A percentile compares a stretch with the other conserved stretches of the same genome.
Evolutionary conservation across 2,888 invertebrate genomes (phyloP).

Genomic region (Silvanus unidentatus): DNA sequence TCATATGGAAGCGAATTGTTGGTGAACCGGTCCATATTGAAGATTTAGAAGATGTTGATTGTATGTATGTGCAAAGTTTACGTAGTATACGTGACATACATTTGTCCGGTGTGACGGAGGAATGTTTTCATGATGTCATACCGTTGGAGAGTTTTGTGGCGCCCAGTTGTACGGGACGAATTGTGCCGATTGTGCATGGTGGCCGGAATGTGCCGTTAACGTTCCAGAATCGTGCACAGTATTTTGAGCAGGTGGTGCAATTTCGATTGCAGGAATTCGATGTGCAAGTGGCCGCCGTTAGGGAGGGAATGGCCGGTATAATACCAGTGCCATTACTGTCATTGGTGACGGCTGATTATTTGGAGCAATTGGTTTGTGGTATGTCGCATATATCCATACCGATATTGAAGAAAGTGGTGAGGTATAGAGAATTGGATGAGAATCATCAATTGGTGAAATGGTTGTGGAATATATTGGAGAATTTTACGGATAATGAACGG

Average conservation of each 20-base stretch:
- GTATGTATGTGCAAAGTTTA: slow-evolving; percentile 54
- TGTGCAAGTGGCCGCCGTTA: slow-evolving; percentile 53
- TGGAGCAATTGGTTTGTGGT: slow-evolving; percentile 60
- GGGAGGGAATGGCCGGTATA: slow-evolving; percentile 60
- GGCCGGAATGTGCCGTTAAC: slow-evolving; percentile 55
- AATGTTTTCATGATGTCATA: slow-evolving; percentile 56
- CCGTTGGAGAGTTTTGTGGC: slow-evolving; percentile 59
- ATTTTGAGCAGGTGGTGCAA: slow-evolving; percentile 55
- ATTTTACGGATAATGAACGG: slow-evolving; percentile 56
- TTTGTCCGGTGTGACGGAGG: slow-evolving; percentile 53
- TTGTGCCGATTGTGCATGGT: slow-evolving; percentile 57
- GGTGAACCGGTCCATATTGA: slow-evolving; percentile 54
- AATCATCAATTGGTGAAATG: slow-evolving; percentile 55
- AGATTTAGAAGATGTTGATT: slow-evolving; percentile 58
- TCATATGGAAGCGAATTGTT: slow-evolving; percentile 58
- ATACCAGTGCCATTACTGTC: slow-evolving; percentile 59
- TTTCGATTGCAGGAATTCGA: slow-evolving; percentile 59
- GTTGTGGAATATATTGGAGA: slow-evolving; percentile 59
- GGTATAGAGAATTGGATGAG: slow-evolving; percentile 60
- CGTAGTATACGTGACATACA: slow-evolving; percentile 56
- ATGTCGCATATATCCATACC: slow-evolving; percentile 56
- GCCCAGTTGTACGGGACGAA: slow-evolving; percentile 54
- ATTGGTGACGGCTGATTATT: slow-evolving; percentile 53
- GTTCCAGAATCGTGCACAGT: slow-evolving; percentile 55
- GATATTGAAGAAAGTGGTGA: slow-evolving; percentile 56